Conservation (phyloP, 2,113 vertebrate species). For the Australoheros scitulus region DNA sequence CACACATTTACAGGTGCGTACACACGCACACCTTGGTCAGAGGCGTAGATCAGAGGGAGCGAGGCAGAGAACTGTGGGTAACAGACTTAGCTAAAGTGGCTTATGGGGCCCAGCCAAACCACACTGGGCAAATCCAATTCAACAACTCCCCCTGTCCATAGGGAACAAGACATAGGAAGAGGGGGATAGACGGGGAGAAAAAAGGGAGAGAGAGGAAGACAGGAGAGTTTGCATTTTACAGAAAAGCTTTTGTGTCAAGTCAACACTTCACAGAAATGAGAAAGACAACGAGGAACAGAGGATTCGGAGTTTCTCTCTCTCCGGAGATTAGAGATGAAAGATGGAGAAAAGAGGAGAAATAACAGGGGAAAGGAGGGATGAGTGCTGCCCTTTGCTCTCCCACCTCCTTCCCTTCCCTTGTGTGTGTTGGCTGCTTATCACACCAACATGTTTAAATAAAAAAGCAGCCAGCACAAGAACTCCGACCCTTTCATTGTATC, state of each 20-base stretch:
- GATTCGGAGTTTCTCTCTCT: conserved; percentile 44
- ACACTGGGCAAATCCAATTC: conserved; percentile 76
- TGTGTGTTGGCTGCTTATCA: conserved; percentile 57
- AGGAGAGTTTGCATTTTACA: conserved; percentile 59
- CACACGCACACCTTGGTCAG: conserved; percentile 50
- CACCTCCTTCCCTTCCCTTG: conserved; percentile 38
- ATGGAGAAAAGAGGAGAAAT: conserved; percentile 13
- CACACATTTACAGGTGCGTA: conserved; percentile 28
- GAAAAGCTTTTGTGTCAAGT: conserved; percentile 60
- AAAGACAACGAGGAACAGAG: conserved; percentile 50
- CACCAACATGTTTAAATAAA: conserved; percentile 44
- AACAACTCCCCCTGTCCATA: conserved; percentile 43
- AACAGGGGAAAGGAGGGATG: conserved; percentile 37
- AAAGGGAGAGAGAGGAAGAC: neutral
- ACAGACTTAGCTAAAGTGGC: conserved; percentile 79
- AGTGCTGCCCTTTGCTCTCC: conserved; percentile 55
- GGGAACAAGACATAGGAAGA: conserved; percentile 37
- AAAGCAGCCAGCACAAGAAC: neutral
- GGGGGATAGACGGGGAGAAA: neutral
- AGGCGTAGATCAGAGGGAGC: conserved; percentile 47
- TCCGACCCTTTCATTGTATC: conserved; percentile 30
- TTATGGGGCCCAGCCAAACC: conserved; percentile 69
- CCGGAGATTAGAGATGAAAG: conserved; percentile 58
- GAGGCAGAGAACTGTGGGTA: conserved; percentile 63
- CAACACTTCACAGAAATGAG: conserved; percentile 61